phyloP scores from a whole-genome alignment of 1,140 invertebrate species.

The Heterodera schachtii region DNA sequence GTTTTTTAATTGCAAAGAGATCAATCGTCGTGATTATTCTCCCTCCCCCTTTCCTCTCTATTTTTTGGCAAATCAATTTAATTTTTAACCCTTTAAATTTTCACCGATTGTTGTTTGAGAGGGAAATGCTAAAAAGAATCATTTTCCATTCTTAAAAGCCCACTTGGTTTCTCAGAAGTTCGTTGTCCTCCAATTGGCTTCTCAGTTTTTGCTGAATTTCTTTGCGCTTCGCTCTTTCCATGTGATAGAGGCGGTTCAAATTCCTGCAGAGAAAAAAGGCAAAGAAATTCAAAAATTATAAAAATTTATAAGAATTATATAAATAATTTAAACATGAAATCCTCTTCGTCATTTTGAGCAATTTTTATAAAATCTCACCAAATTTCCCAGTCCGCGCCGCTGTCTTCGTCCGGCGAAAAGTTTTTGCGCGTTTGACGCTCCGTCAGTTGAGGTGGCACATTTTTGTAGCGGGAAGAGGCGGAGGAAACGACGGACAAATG shows the following conservation, averaged over 20 bases:
- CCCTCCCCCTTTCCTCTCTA: no score
- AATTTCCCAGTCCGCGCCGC: not conserved
- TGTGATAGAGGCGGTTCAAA: not conserved
- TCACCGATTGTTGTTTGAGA: no score
- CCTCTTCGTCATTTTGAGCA: no score
- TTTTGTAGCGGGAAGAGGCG: conserved; percentile 14
- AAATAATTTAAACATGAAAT: no score
- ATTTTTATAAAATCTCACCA: no score
- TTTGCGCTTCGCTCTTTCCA: conserved; percentile 3
- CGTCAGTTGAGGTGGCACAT: not conserved
- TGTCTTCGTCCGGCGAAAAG: not conserved
- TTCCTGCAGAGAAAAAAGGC: no score
- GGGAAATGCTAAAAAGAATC: not conserved
- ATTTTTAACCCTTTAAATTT: no score
- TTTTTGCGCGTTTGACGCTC: not conserved
- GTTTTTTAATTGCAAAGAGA: no score
- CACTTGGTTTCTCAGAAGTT: not conserved
- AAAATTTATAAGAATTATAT: no score
- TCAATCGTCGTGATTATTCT: no score
- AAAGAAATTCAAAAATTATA: not conserved
- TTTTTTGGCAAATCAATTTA: no score
- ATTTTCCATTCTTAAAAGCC: not conserved
- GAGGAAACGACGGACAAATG: not conserved
- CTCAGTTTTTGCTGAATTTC: not conserved
- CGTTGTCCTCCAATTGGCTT: not conserved